A percentile compares a stretch with the other conserved stretches of the same genome.
These are phyloP conservation scores for Drosophila hydei DNA, from an alignment of 1,140 invertebrate species.

Conservation along the genomic window DNA sequence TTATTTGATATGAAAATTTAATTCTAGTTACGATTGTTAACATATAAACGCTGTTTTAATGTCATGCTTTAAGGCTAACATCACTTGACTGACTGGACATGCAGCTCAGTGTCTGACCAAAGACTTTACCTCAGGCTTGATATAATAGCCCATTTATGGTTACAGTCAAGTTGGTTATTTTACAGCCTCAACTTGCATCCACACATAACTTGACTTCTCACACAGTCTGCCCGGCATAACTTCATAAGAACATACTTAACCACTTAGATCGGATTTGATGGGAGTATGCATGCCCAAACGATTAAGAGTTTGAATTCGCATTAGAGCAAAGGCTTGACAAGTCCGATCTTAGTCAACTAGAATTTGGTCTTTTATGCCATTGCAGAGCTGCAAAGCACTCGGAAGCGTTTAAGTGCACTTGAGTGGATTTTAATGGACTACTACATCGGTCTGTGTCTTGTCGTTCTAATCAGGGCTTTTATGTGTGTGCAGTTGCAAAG, in stretches of 20 bases:
- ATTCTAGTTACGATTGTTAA: too few species aligned
- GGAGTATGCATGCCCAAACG: slow-evolving; percentile 22
- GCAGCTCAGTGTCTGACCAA: too few species aligned
- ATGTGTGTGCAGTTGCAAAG: slow-evolving; percentile 14
- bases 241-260: background rate
- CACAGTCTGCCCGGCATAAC: background rate
- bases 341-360: slow-evolving; percentile 6
- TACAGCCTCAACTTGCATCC: too few species aligned
- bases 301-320: slow-evolving; percentile 68
- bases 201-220: background rate
- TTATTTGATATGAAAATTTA: too few species aligned
- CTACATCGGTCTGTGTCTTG: slow-evolving; percentile 41
- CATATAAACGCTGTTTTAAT: too few species aligned
- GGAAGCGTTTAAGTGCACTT: slow-evolving; percentile 81
- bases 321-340: slow-evolving; percentile 43
- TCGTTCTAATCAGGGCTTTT: slow-evolving; percentile 75
- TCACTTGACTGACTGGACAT: too few species aligned
- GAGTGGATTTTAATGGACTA: slow-evolving; percentile 81
- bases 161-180: background rate
- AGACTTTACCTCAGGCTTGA: too few species aligned
- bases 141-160: too few species aligned
- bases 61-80: too few species aligned
- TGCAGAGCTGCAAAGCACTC: slow-evolving; percentile 59
- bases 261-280: slow-evolving; percentile 1
- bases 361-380: slow-evolving; percentile 3